Evolutionary conservation across 2,113 vertebrate species (phyloP).

Genomic region (Rhadina sibilatrix): DNA sequence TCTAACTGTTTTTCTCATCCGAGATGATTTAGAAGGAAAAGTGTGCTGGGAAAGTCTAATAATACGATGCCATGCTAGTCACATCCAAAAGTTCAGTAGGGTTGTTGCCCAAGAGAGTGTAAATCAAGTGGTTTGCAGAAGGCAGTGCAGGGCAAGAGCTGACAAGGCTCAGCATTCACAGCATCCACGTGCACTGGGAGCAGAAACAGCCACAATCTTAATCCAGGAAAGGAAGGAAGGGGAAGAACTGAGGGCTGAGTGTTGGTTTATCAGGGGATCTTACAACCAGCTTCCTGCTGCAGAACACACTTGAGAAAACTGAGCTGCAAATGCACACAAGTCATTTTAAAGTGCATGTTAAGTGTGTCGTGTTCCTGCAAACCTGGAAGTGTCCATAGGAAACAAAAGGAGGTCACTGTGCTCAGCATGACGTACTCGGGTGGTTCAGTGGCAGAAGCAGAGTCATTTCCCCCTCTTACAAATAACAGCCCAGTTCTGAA

Average conservation of each 20-base stretch:
- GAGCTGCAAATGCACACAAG: background rate
- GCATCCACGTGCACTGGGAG: background rate
- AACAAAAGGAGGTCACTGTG: background rate
- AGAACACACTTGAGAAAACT: background rate
- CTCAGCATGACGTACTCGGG: background rate
- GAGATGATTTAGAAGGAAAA: background rate
- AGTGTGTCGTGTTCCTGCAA: background rate
- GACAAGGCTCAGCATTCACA: background rate
- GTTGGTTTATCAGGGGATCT: background rate
- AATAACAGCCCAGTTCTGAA: background rate
- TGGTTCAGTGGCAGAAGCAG: background rate
- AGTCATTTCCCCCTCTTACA: background rate
- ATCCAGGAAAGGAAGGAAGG: background rate
- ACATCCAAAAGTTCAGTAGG: background rate
- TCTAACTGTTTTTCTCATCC: background rate
- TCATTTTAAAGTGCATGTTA: accelerated
- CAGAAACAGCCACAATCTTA: background rate
- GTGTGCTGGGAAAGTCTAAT: background rate
- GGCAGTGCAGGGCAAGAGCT: background rate
- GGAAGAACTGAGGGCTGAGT: background rate
- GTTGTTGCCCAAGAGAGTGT: background rate
- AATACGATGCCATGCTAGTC: background rate
- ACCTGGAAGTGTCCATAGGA: background rate
- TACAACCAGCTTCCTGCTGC: background rate
- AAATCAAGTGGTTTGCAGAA: background rate